Base-by-base conservation (phyloP, 2,888 invertebrate genomes). In the Brachypalpus laphriformis region DNA sequence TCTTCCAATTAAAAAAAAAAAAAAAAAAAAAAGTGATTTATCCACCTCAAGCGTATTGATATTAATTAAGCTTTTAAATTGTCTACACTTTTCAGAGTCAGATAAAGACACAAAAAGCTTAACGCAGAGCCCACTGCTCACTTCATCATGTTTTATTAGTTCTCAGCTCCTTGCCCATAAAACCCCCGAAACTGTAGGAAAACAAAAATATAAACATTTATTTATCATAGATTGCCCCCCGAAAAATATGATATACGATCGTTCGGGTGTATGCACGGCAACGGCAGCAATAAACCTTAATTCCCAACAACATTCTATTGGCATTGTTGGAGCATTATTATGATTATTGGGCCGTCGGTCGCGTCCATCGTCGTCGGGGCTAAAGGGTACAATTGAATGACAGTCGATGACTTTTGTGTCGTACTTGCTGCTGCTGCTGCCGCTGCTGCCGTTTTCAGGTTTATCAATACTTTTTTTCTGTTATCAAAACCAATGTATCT, bases 271-370 rank as follows among this genome's bases (percentile, higher is more conserved):
- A n/a, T 28, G 57, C 28, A 66, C 63, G 71, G 28, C 71, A 63
- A 66, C 63, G 71, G 28, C 71, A 63, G 54, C 71, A 63, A 78
- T 78, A 78, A 78, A 78, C 40, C 47, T 63, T 78, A 71, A 78
- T 71, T 71, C 71, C 78, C 40, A 20, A 71, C 56, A 56, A 78
- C 78, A 63, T 61, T 61, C 61, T 56, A 78, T 71, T 70, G 71
- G 63, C 37, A 71, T 71, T 71, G 78, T 78, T 56, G 45, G 61
- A 71, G 71, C 78, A 78, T 71, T 78, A 78, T 78, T 78, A 71
- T 65, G 78, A 71, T 71, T 78, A 78, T 78, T 71, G 63, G 63
- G n/a, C 54, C 20, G 31, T 37, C 22, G n/a, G n/a, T n/a, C n/a
- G n/a, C n/a, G 40, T 11, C 34, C 4, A 8, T 8, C 31, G 31